Evolutionary conservation across 2,888 invertebrate genomes (phyloP).

Genomic region (Cantharis rustica): DNA sequence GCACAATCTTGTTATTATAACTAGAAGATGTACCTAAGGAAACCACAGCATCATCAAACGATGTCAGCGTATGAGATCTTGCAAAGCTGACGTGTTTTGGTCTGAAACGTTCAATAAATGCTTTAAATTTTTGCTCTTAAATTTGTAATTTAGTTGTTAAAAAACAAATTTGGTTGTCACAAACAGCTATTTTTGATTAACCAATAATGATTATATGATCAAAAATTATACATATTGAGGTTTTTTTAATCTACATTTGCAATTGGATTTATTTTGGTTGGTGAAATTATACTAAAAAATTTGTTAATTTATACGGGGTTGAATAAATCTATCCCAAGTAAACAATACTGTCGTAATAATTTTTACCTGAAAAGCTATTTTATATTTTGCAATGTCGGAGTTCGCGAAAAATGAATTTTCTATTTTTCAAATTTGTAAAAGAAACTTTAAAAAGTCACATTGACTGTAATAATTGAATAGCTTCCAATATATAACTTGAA

Average conservation of each 20-base stretch:
- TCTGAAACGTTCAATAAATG: slow-evolving; percentile 55
- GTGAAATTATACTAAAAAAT: not conserved
- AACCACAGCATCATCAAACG: slow-evolving; percentile 74
- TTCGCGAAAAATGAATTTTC: not conserved
- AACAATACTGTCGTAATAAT: not conserved
- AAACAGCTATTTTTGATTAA: not conserved
- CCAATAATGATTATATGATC: not conserved
- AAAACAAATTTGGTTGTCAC: not conserved
- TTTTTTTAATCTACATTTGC: not conserved
- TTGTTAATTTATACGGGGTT: not conserved
- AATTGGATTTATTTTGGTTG: not conserved
- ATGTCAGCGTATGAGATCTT: slow-evolving; percentile 83
- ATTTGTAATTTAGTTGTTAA: not conserved
- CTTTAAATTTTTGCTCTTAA: not conserved
- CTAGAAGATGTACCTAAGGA: slow-evolving; percentile 52
- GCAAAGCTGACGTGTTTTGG: slow-evolving; percentile 92
- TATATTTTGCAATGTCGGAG: not conserved
- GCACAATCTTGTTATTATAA: slow-evolving; percentile 54
- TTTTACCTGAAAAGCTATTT: not conserved
- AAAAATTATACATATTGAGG: not conserved
- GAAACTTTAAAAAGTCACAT: not conserved
- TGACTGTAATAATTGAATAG: not conserved
- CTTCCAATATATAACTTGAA: not conserved
- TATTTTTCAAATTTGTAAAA: not conserved
- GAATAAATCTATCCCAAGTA: not conserved